Base-by-base conservation (phyloP, 2,797 vertebrate species). In the Fistularia tabacaria region DNA sequence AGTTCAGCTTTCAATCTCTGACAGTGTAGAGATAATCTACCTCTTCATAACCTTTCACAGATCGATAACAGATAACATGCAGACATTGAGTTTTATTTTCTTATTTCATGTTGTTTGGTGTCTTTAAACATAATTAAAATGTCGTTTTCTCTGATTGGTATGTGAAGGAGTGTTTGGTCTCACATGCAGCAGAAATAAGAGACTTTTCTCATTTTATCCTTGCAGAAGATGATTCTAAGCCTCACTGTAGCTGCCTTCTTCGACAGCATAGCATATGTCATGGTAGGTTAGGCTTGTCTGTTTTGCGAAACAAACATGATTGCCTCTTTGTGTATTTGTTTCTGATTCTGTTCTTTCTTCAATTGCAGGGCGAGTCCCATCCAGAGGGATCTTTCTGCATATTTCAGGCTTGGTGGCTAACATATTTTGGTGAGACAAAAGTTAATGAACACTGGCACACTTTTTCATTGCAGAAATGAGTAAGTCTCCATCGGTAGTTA, bases 321-420 rank as follows among this genome's bases (percentile, higher is more conserved):
- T 55, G 9, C 4, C 46, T 46, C 38, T 40, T 15, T 11, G 37
- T 5, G 13, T 50, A 9, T 13, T 44, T 57, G 25, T 73, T 46
- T 66, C 41, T 10, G 14, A 49, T 66, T 36, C 71, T 25, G 57
- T 39, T 57, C 37, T 14, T 50, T 56, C 43, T 53, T 14, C 71
- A 8, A 40, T 39, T 51, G 38, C 64, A 92, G 92, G 88, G 84
- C 9, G 91, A 92, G 41, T 85, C 85, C 48, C 84, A 89, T 74
- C 83, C 85, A 14, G 80, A 86, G 58, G 91, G 89, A 10, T 62
- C 74, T 14, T 83, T 93, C 2, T 93, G 91, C 74, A 72, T 86
- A 70, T 91, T 92, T 59, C 92, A 93, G 81, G 92, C 91, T 57
- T 92, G 91, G 90, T 93, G 92, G 91, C 82, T 93, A 52, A 92